These are phyloP conservation scores for Channa argus DNA, from an alignment of 2,113 vertebrate species.

Conservation along the genomic window DNA sequence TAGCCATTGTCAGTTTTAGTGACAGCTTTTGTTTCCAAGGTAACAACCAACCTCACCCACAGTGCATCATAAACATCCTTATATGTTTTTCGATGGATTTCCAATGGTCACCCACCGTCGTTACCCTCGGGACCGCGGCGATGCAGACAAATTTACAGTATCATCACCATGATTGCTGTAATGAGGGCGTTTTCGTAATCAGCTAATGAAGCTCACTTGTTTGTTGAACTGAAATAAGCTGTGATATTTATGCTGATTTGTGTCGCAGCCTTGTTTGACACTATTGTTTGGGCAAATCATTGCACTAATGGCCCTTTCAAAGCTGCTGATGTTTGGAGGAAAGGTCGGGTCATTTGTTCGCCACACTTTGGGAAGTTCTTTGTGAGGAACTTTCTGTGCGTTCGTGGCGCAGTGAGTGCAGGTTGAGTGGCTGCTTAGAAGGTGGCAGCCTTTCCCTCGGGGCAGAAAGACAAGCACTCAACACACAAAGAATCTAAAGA, in stretches of 20 bases:
- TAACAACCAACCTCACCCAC: constrained; percentile 45
- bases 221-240: constrained; percentile 31
- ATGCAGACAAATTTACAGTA: constrained; percentile 23
- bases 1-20: too few species aligned
- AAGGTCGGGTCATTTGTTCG: background rate
- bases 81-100: constrained; percentile 51
- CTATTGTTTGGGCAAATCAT: background rate
- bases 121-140: constrained; percentile 2
- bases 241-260: constrained; percentile 18
- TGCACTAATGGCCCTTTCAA: background rate
- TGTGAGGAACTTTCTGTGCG: constrained; percentile 14
- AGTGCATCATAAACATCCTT: constrained; percentile 29
- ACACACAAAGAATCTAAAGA: constrained; percentile 63
- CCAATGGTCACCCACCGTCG: constrained; percentile 21
- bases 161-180: constrained; percentile 46
- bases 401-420: background rate
- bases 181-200: constrained; percentile 36
- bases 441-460: constrained; percentile 22
- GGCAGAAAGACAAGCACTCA: constrained; percentile 34
- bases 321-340: background rate
- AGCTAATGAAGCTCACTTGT: constrained; percentile 31
- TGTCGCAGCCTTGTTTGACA: background rate
- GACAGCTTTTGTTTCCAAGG: constrained; percentile 58
- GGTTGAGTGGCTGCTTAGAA: constrained; percentile 36
- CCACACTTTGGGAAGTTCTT: background rate